phyloP scores from a whole-genome alignment of 2,888 invertebrate genomes.

The Drosophila birchii region DNA sequence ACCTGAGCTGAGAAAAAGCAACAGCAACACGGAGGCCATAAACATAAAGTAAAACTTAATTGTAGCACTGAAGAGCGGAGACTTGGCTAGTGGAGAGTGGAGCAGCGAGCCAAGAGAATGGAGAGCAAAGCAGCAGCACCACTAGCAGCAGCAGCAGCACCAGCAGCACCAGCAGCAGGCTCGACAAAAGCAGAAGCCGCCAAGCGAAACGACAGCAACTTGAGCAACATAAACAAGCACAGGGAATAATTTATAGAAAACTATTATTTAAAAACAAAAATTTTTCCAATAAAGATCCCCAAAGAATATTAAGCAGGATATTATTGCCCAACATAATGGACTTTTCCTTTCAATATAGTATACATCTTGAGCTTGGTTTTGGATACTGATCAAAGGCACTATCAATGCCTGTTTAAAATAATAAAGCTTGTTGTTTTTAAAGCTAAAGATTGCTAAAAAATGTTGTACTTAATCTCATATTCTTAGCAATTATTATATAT shows the following conservation, averaged over 20 bases:
- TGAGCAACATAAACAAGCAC: conserved; percentile 44
- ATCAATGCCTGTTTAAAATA: no score
- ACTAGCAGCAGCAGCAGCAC: conserved; percentile 26
- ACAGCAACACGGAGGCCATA: conserved; percentile 54
- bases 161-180: conserved; percentile 34
- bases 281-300: background rate
- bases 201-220: conserved; percentile 68
- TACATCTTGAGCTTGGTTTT: no score
- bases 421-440: no score
- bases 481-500: no score
- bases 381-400: no score
- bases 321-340: no score
- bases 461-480: no score
- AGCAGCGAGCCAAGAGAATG: conserved; percentile 20
- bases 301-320: no score
- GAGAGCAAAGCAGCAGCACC: conserved; percentile 22
- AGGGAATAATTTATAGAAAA: background rate
- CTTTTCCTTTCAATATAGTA: no score
- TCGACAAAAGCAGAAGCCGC: conserved; percentile 69
- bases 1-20: conserved; percentile 41
- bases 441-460: no score
- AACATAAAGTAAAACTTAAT: conserved; percentile 76
- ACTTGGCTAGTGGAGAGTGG: conserved; percentile 22
- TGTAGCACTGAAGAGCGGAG: conserved; percentile 58
- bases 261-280: background rate